These are phyloP conservation scores for Agelas oroides DNA, from an alignment of 37 sponge, comb jelly and placozoan species.

Conservation along the genomic window DNA sequence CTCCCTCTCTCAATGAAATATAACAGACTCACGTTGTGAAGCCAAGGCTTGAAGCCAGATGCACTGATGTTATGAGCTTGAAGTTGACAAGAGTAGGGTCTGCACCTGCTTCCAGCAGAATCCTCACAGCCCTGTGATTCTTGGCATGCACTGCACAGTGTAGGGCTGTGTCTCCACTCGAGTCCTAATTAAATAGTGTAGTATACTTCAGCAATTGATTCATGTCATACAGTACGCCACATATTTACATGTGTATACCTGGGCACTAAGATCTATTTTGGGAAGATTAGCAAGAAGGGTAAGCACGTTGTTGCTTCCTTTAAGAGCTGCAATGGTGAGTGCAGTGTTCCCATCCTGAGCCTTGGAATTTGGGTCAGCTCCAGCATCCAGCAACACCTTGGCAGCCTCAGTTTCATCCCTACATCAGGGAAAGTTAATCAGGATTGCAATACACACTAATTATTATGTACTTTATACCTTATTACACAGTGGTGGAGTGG, in stretches of 20 bases:
- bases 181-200: neutral
- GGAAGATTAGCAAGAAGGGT: neutral
- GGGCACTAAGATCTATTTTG: neutral
- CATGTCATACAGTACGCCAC: too few relatives aligned
- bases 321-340: neutral
- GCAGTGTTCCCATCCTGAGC: neutral
- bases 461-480: neutral
- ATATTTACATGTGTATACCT: slow-evolving; percentile 5
- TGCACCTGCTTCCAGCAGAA: slow-evolving; percentile 28
- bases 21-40: neutral
- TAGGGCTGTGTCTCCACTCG: slow-evolving; percentile 25
- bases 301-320: neutral
- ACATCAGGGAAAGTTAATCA: neutral
- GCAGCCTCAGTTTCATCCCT: neutral
- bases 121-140: neutral
- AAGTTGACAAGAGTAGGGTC: neutral
- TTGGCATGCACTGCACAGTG: slow-evolving; percentile 18
- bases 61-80: neutral
- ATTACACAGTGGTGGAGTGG: slow-evolving; percentile 15
- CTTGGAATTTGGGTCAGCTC: slow-evolving; percentile 2
- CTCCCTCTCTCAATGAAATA: too few relatives aligned
- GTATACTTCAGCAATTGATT: too few relatives aligned
- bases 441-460: neutral
- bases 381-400: neutral
- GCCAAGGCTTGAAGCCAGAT: neutral